Percentiles rank a stretch among this genome's conserved stretches.
Conservation (phyloP, 1,140 invertebrate genomes). For the Vollenhovia emeryi region DNA sequence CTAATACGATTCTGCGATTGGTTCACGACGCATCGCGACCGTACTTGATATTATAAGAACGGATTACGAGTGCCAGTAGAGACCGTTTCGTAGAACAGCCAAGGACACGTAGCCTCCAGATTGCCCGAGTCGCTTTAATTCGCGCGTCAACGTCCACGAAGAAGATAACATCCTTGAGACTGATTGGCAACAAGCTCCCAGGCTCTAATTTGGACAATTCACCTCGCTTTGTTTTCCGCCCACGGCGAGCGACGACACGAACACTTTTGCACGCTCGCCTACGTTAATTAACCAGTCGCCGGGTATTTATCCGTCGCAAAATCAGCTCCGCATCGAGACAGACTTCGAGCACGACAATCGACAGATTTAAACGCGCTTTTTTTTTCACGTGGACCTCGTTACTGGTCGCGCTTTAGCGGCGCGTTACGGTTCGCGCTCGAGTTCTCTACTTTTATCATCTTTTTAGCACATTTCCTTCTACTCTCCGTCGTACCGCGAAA, state of each 20-base stretch:
- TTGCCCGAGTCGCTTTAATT: constrained; percentile 9
- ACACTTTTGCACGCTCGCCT: constrained; percentile 19
- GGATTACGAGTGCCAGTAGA: too few species aligned
- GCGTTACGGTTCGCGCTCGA: neutral
- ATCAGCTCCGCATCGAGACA: constrained; percentile 12
- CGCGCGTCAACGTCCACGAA: neutral
- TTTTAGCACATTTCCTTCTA: neutral
- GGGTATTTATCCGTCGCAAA: constrained; percentile 10
- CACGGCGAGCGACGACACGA: constrained; percentile 19
- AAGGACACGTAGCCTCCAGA: neutral
- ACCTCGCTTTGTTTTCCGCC: constrained; percentile 61
- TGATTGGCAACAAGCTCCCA: constrained; percentile 22
- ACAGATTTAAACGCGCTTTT: neutral
- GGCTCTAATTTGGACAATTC: constrained; percentile 67
- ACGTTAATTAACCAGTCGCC: constrained; percentile 33
- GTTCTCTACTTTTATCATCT: neutral
- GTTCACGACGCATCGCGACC: too few species aligned
- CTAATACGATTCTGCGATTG: too few species aligned
- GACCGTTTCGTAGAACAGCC: neutral
- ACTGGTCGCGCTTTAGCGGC: neutral
- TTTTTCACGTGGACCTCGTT: neutral
- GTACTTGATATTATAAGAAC: too few species aligned
- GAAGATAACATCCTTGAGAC: constrained; percentile 42
- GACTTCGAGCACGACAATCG: neutral
- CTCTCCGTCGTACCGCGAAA: neutral